Percentiles rank a stretch among this genome's conserved stretches.
These are phyloP conservation scores for Trichogramma dendrolimi DNA, from an alignment of 2,888 invertebrate species.

Conservation along the genomic window DNA sequence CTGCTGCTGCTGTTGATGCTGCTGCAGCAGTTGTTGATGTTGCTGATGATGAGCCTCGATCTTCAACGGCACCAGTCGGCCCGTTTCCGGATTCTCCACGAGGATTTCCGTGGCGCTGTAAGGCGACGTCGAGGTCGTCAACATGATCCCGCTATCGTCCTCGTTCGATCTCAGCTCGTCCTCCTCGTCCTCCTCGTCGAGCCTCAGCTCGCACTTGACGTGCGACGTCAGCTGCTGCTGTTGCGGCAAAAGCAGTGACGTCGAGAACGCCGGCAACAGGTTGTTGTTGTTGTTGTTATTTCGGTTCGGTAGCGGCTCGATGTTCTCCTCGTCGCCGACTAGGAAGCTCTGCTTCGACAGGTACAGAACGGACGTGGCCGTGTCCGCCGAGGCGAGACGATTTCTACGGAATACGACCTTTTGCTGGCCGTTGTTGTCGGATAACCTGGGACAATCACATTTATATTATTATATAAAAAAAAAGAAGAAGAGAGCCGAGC, in stretches of 20 bases:
- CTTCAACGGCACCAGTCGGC: slow-evolving; percentile 27
- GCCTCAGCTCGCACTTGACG: background rate
- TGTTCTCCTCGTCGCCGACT: slow-evolving; percentile 48
- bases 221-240: slow-evolving; percentile 21
- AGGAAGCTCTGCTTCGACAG: slow-evolving; percentile 26
- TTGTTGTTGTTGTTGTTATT: slow-evolving; percentile 20
- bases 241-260: slow-evolving; percentile 38
- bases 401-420: background rate
- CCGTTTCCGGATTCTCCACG: slow-evolving; percentile 24
- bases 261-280: slow-evolving; percentile 5
- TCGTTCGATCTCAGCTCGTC: slow-evolving; percentile 5
- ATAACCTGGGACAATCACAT: too few species aligned
- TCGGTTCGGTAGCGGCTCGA: slow-evolving; percentile 38
- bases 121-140: slow-evolving; percentile 10
- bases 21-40: slow-evolving; percentile 41
- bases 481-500: too few species aligned
- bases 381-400: slow-evolving; percentile 27
- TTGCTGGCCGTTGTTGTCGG: too few species aligned
- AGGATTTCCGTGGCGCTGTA: slow-evolving; percentile 23
- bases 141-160: background rate
- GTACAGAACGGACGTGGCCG: slow-evolving; percentile 42
- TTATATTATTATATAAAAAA: too few species aligned
- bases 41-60: slow-evolving; percentile 37
- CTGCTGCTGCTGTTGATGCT: slow-evolving; percentile 11
- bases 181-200: background rate